A percentile compares a stretch with the other conserved stretches of the same genome.
These are phyloP conservation scores for Laspeyria flexula DNA, from an alignment of 2,888 invertebrate species.

Conservation along the genomic window DNA sequence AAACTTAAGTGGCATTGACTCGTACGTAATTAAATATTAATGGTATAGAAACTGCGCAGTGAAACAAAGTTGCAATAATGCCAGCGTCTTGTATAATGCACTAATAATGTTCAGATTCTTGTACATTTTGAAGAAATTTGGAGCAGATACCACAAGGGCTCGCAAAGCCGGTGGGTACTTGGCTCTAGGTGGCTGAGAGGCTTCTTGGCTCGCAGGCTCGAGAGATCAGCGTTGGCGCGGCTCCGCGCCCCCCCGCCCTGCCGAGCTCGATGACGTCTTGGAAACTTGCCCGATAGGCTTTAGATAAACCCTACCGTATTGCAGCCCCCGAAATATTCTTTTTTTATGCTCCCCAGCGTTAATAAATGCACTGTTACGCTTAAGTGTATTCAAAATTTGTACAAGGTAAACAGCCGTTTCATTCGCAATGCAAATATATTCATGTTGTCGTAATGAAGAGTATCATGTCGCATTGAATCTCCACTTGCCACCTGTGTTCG, in stretches of 20 bases:
- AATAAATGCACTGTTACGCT: conserved; percentile 19
- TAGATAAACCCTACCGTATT: conserved; percentile 70
- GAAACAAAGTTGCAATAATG: neutral
- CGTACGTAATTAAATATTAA: neutral
- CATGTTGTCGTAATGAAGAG: conserved; percentile 48
- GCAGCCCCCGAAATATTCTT: conserved; percentile 47
- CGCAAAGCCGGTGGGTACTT: conserved; percentile 50
- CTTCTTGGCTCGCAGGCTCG: conserved; percentile 58
- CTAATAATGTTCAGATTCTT: neutral
- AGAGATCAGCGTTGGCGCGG: conserved; percentile 57
- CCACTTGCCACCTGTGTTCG: conserved; percentile 40
- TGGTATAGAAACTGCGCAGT: too few species aligned
- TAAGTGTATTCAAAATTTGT: conserved; percentile 25
- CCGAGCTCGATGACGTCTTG: conserved; percentile 68
- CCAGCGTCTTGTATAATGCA: too few species aligned
- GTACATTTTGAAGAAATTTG: conserved; percentile 22
- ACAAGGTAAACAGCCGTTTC: conserved; percentile 34
- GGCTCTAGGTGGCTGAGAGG: conserved; percentile 61
- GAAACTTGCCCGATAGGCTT: conserved; percentile 76
- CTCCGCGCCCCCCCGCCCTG: conserved; percentile 47
- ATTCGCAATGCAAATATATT: conserved; percentile 51
- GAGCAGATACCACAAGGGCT: conserved; percentile 34
- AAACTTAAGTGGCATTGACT: neutral
- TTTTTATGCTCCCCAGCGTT: conserved; percentile 25
- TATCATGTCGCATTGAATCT: conserved; percentile 50